Evolutionary conservation across 2,113 vertebrate genomes (phyloP).

Genomic region (Oreochromis spilurus): DNA sequence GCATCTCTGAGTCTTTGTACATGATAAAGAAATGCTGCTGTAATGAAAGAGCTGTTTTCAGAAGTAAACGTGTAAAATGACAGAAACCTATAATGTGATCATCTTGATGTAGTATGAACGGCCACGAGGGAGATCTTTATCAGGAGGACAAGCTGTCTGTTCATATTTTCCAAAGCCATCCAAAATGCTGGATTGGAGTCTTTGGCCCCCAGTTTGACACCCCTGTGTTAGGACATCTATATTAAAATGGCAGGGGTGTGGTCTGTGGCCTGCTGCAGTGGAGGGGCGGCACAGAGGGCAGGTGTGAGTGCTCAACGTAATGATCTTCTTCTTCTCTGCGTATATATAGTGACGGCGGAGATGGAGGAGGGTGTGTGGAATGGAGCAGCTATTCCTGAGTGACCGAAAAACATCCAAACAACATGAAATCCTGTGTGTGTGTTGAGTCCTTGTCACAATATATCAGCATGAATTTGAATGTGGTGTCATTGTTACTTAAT

Average conservation of each 20-base stretch:
- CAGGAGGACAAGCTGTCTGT: background rate
- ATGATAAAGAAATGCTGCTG: background rate
- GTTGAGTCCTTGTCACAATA: fast-evolving
- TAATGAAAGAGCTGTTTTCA: background rate
- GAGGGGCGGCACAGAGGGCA: background rate
- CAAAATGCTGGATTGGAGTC: fast-evolving
- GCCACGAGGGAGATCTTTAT: background rate
- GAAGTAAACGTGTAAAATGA: background rate
- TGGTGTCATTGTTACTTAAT: background rate
- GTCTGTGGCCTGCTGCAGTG: background rate
- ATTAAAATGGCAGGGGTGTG: background rate
- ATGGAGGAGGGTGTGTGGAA: background rate
- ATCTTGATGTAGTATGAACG: fast-evolving
- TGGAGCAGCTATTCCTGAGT: background rate
- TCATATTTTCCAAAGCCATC: background rate
- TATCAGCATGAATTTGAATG: background rate
- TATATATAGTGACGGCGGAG: background rate
- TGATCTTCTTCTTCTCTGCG: background rate
- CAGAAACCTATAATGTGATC: background rate
- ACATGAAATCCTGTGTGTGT: background rate
- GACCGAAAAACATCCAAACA: fast-evolving
- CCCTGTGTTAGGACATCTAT: background rate
- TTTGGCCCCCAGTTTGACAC: background rate
- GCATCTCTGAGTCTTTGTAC: background rate
- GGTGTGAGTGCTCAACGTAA: background rate